These are phyloP conservation scores for Idaea biselata DNA, from an alignment of 2,888 invertebrate species.

Conservation along the genomic window DNA sequence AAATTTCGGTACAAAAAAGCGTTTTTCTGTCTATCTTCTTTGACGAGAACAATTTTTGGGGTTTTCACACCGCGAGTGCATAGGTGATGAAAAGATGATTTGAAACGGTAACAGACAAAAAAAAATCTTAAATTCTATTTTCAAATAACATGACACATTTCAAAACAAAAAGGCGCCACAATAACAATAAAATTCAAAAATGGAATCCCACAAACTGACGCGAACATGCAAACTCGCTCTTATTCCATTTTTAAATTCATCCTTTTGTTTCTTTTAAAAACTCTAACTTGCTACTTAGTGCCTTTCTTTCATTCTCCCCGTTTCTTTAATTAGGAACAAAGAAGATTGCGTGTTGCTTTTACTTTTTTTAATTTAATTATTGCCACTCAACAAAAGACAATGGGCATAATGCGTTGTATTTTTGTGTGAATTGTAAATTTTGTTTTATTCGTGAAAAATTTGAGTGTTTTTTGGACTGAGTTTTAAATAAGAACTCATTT, in stretches of 20 bases:
- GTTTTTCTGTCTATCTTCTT: no score
- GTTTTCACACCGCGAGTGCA: no score
- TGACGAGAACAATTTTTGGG: no score
- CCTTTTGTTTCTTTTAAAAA: constrained; percentile 63
- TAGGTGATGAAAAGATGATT: no score
- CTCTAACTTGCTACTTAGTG: constrained; percentile 75
- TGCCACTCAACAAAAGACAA: constrained; percentile 58
- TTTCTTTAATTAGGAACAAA: constrained; percentile 78
- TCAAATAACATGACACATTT: constrained; percentile 31
- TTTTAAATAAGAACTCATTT: no score
- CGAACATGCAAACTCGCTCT: constrained; percentile 69
- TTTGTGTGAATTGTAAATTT: no score
- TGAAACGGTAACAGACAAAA: not conserved
- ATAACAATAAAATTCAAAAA: constrained; percentile 49
- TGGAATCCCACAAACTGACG: constrained; percentile 62
- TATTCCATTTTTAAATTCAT: constrained; percentile 65
- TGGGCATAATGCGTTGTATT: constrained; percentile 49
- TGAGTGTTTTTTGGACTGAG: no score
- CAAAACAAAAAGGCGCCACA: constrained; percentile 31
- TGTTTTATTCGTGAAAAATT: no score
- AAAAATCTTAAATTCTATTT: not conserved
- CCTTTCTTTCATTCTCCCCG: constrained; percentile 69
- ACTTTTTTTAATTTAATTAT: constrained; percentile 77
- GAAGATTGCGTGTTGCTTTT: constrained; percentile 76
- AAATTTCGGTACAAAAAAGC: no score